Conservation (phyloP, 1,140 invertebrate species). For the Danaus plexippus region DNA sequence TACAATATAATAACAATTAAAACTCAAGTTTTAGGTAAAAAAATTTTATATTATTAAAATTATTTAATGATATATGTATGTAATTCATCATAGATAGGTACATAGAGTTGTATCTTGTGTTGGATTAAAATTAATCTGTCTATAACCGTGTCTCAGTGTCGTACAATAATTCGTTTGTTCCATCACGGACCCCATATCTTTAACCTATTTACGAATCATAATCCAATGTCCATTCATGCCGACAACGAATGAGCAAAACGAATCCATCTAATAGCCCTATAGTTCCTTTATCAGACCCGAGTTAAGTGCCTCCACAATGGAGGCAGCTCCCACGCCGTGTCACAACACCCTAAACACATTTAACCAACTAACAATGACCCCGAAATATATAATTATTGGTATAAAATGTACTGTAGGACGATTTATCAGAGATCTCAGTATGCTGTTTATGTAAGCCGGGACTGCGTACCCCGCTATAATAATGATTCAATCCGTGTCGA, state of each 20-base stretch:
- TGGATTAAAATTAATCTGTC: too few relatives aligned
- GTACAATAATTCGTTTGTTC: constrained; percentile 24
- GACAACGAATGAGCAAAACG: constrained; percentile 66
- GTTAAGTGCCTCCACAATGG: constrained; percentile 67
- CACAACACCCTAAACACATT: constrained; percentile 55
- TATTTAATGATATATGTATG: too few relatives aligned
- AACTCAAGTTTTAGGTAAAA: constrained; percentile 12
- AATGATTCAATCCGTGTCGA: constrained; percentile 58
- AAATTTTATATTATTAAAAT: too few relatives aligned
- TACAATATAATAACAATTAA: constrained; percentile 7
- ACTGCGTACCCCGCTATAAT: constrained; percentile 41
- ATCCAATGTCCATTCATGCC: constrained; percentile 63
- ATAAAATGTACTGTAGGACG: constrained; percentile 6
- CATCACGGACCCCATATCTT: constrained; percentile 28
- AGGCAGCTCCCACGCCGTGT: constrained; percentile 63
- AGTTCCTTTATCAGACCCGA: constrained; percentile 64
- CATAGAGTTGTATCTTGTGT: too few relatives aligned
- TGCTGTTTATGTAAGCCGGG: constrained; percentile 28
- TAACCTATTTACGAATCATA: constrained; percentile 60
- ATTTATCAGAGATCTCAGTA: constrained; percentile 28
- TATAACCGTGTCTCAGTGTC: not conserved
- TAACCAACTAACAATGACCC: constrained; percentile 35
- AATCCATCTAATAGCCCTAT: constrained; percentile 67
- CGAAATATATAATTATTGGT: constrained; percentile 13
- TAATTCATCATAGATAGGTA: too few relatives aligned